phyloP scores from a whole-genome alignment of 2,797 vertebrate genomes.

The Melanotaenia boesemani region DNA sequence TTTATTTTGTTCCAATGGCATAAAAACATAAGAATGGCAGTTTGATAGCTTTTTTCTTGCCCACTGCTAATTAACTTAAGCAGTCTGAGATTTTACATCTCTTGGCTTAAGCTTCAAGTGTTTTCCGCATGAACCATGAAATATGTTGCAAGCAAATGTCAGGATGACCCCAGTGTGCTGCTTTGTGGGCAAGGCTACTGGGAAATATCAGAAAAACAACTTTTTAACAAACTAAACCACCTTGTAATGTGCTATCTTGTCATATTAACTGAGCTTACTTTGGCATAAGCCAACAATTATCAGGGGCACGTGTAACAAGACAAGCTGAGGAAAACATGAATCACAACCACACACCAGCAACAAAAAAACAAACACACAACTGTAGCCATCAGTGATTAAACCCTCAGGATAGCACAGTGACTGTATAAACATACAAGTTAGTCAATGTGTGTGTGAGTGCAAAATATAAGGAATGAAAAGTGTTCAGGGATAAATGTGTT shows the following conservation, averaged over 20 bases:
- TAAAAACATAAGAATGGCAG: constrained; percentile 33
- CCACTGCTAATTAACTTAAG: constrained; percentile 37
- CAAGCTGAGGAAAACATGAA: not conserved
- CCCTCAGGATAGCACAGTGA: not conserved
- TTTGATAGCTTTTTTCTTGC: constrained; percentile 11
- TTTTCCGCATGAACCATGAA: constrained; percentile 32
- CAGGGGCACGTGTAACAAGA: too few species aligned
- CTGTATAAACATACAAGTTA: too few species aligned
- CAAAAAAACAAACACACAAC: not conserved
- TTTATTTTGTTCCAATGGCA: constrained; percentile 42
- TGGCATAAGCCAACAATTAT: not conserved
- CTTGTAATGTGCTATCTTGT: not conserved
- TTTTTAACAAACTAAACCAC: not conserved
- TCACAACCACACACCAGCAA: not conserved
- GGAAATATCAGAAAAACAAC: not conserved
- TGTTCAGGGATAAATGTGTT: too few species aligned
- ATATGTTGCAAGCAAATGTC: constrained; percentile 32
- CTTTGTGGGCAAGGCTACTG: not conserved
- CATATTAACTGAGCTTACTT: not conserved
- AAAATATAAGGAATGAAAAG: too few species aligned
- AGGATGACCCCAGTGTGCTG: not conserved
- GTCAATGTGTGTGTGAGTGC: too few species aligned
- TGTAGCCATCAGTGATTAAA: not conserved
- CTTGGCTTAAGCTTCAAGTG: constrained; percentile 20
- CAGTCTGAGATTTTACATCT: constrained; percentile 26